Conservation (phyloP, 1,140 invertebrate genomes). For the Zaprionus vittiger region DNA sequence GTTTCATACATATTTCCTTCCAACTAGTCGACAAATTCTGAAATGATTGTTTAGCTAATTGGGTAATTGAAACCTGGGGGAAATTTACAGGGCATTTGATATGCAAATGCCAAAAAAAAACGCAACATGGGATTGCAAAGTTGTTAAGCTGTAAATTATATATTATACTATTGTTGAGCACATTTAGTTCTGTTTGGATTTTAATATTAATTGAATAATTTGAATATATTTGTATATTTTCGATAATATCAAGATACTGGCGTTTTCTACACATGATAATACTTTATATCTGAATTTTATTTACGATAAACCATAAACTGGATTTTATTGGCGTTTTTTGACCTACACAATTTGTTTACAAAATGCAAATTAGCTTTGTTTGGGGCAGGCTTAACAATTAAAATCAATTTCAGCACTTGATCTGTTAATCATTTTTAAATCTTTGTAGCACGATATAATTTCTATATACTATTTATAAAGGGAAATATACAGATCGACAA, state of each 20-base stretch:
- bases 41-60: conserved; percentile 15
- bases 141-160: conserved; percentile 3
- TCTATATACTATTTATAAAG: neutral
- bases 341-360: too few species aligned
- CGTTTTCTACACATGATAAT: neutral
- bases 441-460: neutral
- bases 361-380: too few species aligned
- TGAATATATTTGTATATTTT: neutral
- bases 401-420: too few species aligned
- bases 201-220: neutral
- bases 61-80: conserved; percentile 17
- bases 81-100: conserved; percentile 16
- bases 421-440: too few species aligned
- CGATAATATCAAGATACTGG: too few species aligned
- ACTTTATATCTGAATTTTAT: neutral
- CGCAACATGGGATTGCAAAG: neutral
- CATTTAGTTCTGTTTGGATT: neutral
- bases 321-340: too few species aligned
- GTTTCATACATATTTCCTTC: conserved; percentile 16
- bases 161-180: neutral
- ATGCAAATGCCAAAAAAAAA: conserved; percentile 12
- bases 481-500: neutral
- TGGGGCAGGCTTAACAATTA: too few species aligned
- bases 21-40: conserved; percentile 19
- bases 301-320: too few species aligned